Base-by-base conservation (phyloP, 1,140 invertebrate genomes). In the Magallana angulata region DNA sequence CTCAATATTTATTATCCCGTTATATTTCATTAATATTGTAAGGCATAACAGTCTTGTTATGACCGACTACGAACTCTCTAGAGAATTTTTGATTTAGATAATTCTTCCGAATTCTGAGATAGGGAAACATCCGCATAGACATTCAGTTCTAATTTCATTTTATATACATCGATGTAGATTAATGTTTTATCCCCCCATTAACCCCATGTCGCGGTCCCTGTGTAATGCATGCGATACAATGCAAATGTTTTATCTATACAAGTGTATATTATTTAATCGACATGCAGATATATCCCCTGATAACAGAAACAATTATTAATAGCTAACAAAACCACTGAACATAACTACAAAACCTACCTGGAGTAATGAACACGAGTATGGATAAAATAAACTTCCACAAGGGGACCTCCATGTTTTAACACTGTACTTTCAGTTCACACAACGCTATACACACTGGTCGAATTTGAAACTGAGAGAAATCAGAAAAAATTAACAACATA, bases 341-440 rank as follows among this genome's bases (percentile, higher is more conserved):
- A 64, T 14, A n/a, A 16, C 18, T 18, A 18, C 5, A 48, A 48
- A 76, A 76, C 68, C 68, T 76, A 76, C 68, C 68, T 76, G 30
- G 12, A 24, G 68, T 76, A 30, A 76, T 76, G 68, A 24, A 76
- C 68, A 76, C 36, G 24, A 76, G 24, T 30, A 76, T 12, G 9
- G 68, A 76, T 30, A 76, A 76, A 36, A 76, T 76, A 76, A 76
- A 76, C 68, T 30, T 76, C 68, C 68, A 76, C 12, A 30, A 30
- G 24, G 68, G 68, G 36, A 30, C 68, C 24, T 76, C 68, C 68
- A 76, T 76, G 24, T 76, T 76, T 71, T 16, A n/a, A n/a, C 60
- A 64, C 60, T 64, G 60, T 64, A 64, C 60, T 64, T 64, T 64
- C 60, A n/a, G 30, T 76, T 76, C 68, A 76, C 24, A 30, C 24